Base-by-base conservation (phyloP, 1,140 invertebrate genomes). In the Rhyacophila brunnea region DNA sequence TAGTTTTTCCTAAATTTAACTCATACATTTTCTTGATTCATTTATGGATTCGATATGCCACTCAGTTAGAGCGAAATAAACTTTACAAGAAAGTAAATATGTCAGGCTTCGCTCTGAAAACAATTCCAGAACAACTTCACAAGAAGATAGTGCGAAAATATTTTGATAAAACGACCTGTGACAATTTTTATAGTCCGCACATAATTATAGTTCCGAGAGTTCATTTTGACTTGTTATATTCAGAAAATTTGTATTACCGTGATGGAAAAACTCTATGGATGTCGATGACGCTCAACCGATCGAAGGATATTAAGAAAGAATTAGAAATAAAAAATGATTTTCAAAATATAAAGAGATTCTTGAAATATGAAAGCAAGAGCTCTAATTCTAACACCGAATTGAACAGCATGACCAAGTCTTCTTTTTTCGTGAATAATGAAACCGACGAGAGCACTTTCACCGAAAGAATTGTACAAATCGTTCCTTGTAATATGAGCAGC, bases 401-500 rank as follows among this genome's bases (percentile, higher is more conserved):
- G 9, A 28, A 28, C 23, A 28, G 9, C 9, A 28, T 28, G 3
- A 28, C 3, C 9, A 28, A 28, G 23, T 3, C 9, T 28, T 28
- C 23, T 5, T 9, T 28, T 28, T 28, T 28, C 9, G 9, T 9
- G 9, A 28, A 28, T 28, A 9, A 28, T 28, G 9, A 9, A 5
- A 28, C 9, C 3, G 9, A 28, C 13, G 52, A 13, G 0, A 45
- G 18, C 13, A n/a, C 46, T 35, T 38, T 2, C 10, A 11, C 32
- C 35, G 52, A 64, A 40, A 53, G 58, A 50, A 58, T 61, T 43
- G 63, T 65, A 3, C 63, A 65, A 58, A 61, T 65, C 44, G 13
- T 65, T 45, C 63, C 63, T 13, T 42, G 15, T 13, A 5, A 38
- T 18, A 40, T 38, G 11, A 36, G 17, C 19, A 14, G 36, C 3